Base-by-base conservation (phyloP, 2,888 invertebrate species). In the Ectropis crepuscularia region DNA sequence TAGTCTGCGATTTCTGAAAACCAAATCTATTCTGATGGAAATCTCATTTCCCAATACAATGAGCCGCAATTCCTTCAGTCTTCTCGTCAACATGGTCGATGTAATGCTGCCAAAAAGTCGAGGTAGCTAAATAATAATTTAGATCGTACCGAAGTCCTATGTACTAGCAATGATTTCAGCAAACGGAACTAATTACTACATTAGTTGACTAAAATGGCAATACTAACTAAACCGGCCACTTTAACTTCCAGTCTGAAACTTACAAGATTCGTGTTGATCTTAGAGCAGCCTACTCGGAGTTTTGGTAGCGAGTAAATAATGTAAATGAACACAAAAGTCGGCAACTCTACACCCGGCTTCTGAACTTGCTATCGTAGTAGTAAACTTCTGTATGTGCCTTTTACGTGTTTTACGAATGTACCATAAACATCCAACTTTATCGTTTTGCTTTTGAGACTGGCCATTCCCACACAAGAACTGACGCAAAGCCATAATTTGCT, bases 241-340 rank as follows among this genome's bases (percentile, higher is more conserved):
- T 39, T 12, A 50, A 49, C 51, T 16, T 16, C 39, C 39, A 51
- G 5, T 53, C 28, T 6, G 41, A 16, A 16, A 43, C 57, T 58
- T 50, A 12, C 39, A 2, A 10, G 9, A 46, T 7, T 37, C 57
- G 16, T 50, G 57, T 58, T 58, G 49, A 50, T 38, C 45, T 46
- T 51, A 12, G 51, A 42, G 38, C 16, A n/a, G 50, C 38, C 43
- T 28, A 42, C 16, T 41, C 42, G 12, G 12, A 60, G 53, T 28
- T 60, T 59, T 12, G 16, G 42, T 36, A 50, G 12, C 41, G 36
- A 43, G 48, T 48, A 49, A 53, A 61, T 42, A 53, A 54, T 48
- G 37, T 8, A 12, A 49, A 49, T 54, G 49, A 61, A 61, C 61
- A 54, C 11, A 36, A 49, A 49, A 53, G 37, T 42, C 38, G 11